Evolutionary conservation across 2,797 vertebrate species (phyloP), one percentile per base, ranked within the genome.

Genomic region (Myiotriccus ornatus): DNA sequence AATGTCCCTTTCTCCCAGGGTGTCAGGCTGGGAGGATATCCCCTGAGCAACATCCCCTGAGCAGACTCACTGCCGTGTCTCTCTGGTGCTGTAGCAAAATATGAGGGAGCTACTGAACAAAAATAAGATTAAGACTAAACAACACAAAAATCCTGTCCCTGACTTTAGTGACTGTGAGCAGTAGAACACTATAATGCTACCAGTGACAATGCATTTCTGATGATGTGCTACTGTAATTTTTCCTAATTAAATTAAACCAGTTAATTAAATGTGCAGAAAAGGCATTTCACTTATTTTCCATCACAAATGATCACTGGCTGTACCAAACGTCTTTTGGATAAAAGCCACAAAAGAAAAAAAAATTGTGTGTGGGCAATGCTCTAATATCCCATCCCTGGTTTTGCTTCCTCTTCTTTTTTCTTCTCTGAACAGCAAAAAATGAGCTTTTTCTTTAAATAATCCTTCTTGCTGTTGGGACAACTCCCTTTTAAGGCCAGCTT

Each of bases 401-500:
- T 95, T 89, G 53, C 80, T 80, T 83, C 37, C 68, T 73, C 67
- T 69, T 89, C 14, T 52, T 43, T 46, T 47, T 43, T 10, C 12
- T 24, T 17, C 67, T 74, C 65, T 41, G 28, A 93, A 84, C 18
- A 90, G 74, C 83, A 88, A 91, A 87, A 92, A 88, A 74, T 82
- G 44, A 84, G 63, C 79, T 56, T 95, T 94, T 95, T 82, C 95
- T 94, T 96, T 97, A 93, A 96, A 96, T 96, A 97, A 96, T 88
- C 87, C 23, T 73, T 74, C 89, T 95, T 67, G 39, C 93, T 95
- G 49, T 74, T 94, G 74, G 89, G 91, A 95, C 87, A 86, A 93
- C 85, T 96, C 93, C 93, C 91, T 96, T 95, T 96, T 96, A 97
- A 94, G 95, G 95, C 80, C 89, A 94, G 27, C 81, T 95, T 94